These are phyloP conservation scores for Coptotermes formosanus DNA, from an alignment of 1,140 invertebrate genomes.

Conservation along the genomic window DNA sequence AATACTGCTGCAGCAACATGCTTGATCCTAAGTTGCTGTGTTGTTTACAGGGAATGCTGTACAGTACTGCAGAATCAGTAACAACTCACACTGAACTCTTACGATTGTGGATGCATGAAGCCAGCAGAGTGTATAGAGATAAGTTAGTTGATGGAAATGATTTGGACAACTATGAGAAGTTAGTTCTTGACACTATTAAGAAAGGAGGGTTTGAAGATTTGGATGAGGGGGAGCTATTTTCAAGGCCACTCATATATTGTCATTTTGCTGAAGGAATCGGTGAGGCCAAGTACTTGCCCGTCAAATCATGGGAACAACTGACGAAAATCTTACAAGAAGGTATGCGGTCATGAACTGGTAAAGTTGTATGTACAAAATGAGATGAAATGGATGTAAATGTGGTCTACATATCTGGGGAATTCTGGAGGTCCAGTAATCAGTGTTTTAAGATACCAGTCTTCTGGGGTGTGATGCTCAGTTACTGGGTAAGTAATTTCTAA, in stretches of 20 bases:
- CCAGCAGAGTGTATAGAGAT: slow-evolving; percentile 84
- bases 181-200: slow-evolving; percentile 73
- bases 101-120: slow-evolving; percentile 86
- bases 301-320: slow-evolving; percentile 70
- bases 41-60: slow-evolving; percentile 75
- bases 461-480: too few relatives aligned
- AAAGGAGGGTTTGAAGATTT: slow-evolving; percentile 64
- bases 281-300: slow-evolving; percentile 86
- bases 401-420: too few relatives aligned
- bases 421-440: too few relatives aligned
- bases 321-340: slow-evolving; percentile 71
- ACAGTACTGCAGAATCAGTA: slow-evolving; percentile 75
- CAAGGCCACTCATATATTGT: slow-evolving; percentile 78
- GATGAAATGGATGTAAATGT: too few relatives aligned
- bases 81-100: slow-evolving; percentile 68
- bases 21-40: slow-evolving; percentile 23
- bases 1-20: too few relatives aligned
- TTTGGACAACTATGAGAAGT: slow-evolving; percentile 69
- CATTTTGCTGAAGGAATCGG: slow-evolving; percentile 90
- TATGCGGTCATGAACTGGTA: neutral
- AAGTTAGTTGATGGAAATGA: slow-evolving; percentile 74
- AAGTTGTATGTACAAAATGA: too few relatives aligned
- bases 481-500: too few relatives aligned
- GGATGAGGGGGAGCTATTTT: slow-evolving; percentile 62
- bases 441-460: too few relatives aligned